phyloP scores from a whole-genome alignment of 1,140 invertebrate species.

The Archegozetes longisetosus region DNA sequence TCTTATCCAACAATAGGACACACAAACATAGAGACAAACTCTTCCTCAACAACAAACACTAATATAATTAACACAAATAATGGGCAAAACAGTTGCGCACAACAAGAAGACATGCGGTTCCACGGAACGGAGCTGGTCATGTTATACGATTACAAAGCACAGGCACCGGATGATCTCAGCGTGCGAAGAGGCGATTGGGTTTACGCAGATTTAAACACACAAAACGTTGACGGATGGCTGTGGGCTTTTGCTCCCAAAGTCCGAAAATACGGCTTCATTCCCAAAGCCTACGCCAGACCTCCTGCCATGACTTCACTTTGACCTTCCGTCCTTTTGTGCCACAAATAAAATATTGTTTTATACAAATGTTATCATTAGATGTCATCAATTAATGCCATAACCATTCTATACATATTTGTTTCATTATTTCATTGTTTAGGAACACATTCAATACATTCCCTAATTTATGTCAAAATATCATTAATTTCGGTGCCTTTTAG shows the following conservation, averaged over 20 bases:
- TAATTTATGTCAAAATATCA: too few species aligned
- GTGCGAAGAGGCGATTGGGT: slow-evolving; percentile 82
- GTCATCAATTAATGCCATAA: too few species aligned
- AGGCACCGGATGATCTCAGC: slow-evolving; percentile 75
- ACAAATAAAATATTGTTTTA: too few species aligned
- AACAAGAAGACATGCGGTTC: slow-evolving; percentile 35
- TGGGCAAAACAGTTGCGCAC: slow-evolving; percentile 6
- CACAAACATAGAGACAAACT: background rate
- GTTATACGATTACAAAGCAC: slow-evolving; percentile 84
- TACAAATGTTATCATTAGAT: too few species aligned
- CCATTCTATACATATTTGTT: too few species aligned
- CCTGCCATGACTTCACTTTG: slow-evolving; percentile 71
- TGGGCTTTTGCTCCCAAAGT: slow-evolving; percentile 88
- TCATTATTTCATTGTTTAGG: too few species aligned
- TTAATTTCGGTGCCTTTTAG: too few species aligned
- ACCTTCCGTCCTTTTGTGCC: too few species aligned
- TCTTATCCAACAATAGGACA: background rate
- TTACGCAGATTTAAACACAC: slow-evolving; percentile 78
- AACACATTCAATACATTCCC: too few species aligned
- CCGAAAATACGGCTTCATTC: slow-evolving; percentile 83
- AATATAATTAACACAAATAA: background rate
- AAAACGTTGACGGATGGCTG: slow-evolving; percentile 83
- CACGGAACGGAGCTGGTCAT: slow-evolving; percentile 73
- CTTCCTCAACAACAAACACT: background rate
- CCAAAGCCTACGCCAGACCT: slow-evolving; percentile 78